Evolutionary conservation across 2,797 vertebrate species (phyloP).

Genomic region (Avahi laniger): DNA sequence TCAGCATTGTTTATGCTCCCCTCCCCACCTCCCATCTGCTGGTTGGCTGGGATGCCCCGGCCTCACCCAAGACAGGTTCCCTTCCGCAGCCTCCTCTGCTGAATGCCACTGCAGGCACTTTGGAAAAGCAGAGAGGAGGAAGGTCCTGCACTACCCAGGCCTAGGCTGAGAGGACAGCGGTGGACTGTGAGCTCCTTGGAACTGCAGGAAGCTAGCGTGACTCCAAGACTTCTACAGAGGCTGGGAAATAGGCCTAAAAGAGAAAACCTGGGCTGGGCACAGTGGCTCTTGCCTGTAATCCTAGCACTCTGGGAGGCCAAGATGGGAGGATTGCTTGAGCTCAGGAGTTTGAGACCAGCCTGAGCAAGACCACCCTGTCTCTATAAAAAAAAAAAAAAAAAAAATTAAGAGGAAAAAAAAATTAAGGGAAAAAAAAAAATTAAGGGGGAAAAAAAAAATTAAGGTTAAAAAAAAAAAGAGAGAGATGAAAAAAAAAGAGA

Average conservation of each 20-base stretch:
- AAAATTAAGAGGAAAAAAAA: too few relatives aligned
- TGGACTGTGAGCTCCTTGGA: not conserved
- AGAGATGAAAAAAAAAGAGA: not conserved
- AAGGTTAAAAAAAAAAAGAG: too few relatives aligned
- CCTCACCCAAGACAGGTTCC: conserved; percentile 12
- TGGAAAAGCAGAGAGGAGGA: not conserved
- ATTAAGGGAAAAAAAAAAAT: too few relatives aligned
- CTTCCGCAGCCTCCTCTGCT: not conserved
- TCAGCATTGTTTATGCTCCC: not conserved
- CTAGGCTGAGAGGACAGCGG: not conserved
- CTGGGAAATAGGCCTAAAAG: not conserved
- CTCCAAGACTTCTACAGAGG: not conserved
- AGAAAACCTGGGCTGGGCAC: not conserved
- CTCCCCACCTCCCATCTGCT: not conserved
- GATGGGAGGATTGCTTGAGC: too few relatives aligned
- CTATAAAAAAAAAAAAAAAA: too few relatives aligned
- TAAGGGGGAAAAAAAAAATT: too few relatives aligned
- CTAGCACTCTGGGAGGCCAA: too few relatives aligned
- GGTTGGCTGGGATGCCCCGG: not conserved
- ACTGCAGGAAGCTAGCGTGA: not conserved
- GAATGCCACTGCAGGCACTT: not conserved
- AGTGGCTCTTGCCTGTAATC: too few relatives aligned
- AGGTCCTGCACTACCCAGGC: not conserved
- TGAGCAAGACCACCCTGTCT: too few relatives aligned
- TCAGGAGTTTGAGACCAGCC: too few relatives aligned